Percentiles rank a stretch among this genome's conserved stretches.
Evolutionary conservation across 2,888 invertebrate species (phyloP).

Genomic region (Spisula subtruncata): DNA sequence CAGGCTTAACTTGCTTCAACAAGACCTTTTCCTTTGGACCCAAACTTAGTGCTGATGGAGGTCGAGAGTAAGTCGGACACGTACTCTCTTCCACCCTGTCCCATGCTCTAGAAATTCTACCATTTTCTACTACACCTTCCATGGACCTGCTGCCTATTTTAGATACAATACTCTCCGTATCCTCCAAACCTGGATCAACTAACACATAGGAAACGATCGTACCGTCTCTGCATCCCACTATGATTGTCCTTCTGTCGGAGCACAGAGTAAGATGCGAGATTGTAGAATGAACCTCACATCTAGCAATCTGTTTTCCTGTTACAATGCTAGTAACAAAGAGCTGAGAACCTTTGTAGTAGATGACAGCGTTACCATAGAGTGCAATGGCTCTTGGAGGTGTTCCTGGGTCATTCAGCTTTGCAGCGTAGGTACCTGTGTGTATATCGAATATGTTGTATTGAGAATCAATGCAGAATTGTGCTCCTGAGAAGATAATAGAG

Average conservation of each 20-base stretch:
- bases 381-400: slow-evolving; percentile 78
- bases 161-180: slow-evolving; percentile 63
- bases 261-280: slow-evolving; percentile 81
- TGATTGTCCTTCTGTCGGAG: slow-evolving; percentile 83
- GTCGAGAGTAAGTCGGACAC: slow-evolving; percentile 80
- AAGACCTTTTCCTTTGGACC: slow-evolving; percentile 79
- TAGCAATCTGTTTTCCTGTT: slow-evolving; percentile 80
- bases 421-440: slow-evolving; percentile 73
- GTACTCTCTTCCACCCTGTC: slow-evolving; percentile 80
- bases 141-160: slow-evolving; percentile 70
- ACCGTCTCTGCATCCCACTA: slow-evolving; percentile 86
- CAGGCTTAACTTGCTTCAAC: slow-evolving; percentile 79
- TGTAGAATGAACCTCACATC: slow-evolving; percentile 83
- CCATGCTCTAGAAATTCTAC: slow-evolving; percentile 78
- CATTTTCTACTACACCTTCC: slow-evolving; percentile 51
- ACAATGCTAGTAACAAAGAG: slow-evolving; percentile 78
- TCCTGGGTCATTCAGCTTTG: slow-evolving; percentile 71
- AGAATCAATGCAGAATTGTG: slow-evolving; percentile 83
- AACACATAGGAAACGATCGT: slow-evolving; percentile 84
- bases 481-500: slow-evolving; percentile 82
- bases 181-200: slow-evolving; percentile 78
- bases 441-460: slow-evolving; percentile 83
- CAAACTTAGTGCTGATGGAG: slow-evolving; percentile 79
- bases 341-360: slow-evolving; percentile 77
- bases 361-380: slow-evolving; percentile 79